Base-by-base conservation (phyloP, 2,113 vertebrate genomes). In the Microcebus griseorufus region DNA sequence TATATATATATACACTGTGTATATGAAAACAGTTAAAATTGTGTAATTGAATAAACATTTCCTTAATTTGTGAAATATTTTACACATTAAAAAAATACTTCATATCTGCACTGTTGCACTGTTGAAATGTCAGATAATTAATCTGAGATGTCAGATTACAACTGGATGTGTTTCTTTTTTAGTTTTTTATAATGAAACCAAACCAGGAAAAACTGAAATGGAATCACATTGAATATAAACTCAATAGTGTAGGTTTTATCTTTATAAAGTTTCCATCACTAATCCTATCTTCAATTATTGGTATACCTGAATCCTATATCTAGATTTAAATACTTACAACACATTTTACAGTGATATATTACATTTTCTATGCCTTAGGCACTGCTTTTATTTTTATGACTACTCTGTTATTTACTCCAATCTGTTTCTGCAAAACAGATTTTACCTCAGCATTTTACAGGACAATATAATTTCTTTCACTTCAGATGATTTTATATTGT, bases 311-410 rank as follows among this genome's bases (percentile, higher is more conserved):
- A 22, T 73, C 1, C 23, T 67, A 0, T 53, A 1, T 78, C 60
- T 93, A 84, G 12, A 88, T 53, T 92, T 6, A 0, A 88, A 92
- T 97, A 76, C 5, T 1, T 79, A 29, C 16, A 82, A 7, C 11
- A 72, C 51, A 62, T 79, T 85, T 92, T 42, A 75, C 55, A 39
- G 13, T 73, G 17, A 82, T 39, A 64, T 48, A 25, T 5, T 73
- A 65, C 39, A 37, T 82, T 96, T 97, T 14, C 18, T 7, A 3
- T 90, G 29, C 58, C 32, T 93, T 93, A 81, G 69, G 27, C 53
- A 85, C 32, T 62, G 48, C 64, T 88, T 92, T 96, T 96, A 84
- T 76, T 53, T 88, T 93, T 94, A 75, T 39, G 85, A 45, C 48
- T 29, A 27, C 0, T n/a, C 1, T 93, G 34, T n/a, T 95, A 95